Base-by-base conservation (phyloP, 2,113 vertebrate genomes). In the Carlito syrichta region DNA sequence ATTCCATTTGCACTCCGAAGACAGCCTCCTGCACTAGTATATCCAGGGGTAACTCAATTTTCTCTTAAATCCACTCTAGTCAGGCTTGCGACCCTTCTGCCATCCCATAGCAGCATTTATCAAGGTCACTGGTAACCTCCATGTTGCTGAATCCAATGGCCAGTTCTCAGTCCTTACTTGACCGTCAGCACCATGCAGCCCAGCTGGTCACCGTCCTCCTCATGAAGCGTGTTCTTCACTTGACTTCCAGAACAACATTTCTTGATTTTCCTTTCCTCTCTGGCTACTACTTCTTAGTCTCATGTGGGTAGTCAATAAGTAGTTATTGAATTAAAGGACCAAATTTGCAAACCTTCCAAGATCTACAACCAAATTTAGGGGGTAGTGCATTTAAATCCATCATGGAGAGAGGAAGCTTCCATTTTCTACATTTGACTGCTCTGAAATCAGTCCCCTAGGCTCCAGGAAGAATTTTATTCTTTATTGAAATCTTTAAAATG, bases 91-190 rank as follows among this genome's bases (percentile, higher is more conserved):
- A 23, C 4, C 60, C 22, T 23, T 54, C 35, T 19, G 32, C 27
- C 23, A 58, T 2, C 79, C 73, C 27, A 83, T 76, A 74, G 43
- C 16, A 56, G 35, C 66, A 25, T 54, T 8, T 56, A n/a, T 86
- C 89, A 91, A 95, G 94, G 86, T 91, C 89, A 83, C 35, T 48
- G 50, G 82, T 90, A 82, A 94, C 78, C 52, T 85, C 81, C 40
- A 0, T 30, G 40, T 45, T 85, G 45, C 52, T 63, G 35, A 68
- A 54, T 11, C 0, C 69, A 23, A 0, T 25, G 23, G 43, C 35
- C 62, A 77, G 22, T 30, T 60, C 63, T 94, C n/a, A 77, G 79
- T 81, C 52, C 38, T 48, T 27, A 7, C 40, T 5, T 12, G 20
- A 50, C 35, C 20, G 30, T 38, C 13, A 60, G 54, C 25, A 52